These are phyloP conservation scores for Sebastes matsubarae DNA, from an alignment of 2,797 vertebrate genomes.

Conservation along the genomic window DNA sequence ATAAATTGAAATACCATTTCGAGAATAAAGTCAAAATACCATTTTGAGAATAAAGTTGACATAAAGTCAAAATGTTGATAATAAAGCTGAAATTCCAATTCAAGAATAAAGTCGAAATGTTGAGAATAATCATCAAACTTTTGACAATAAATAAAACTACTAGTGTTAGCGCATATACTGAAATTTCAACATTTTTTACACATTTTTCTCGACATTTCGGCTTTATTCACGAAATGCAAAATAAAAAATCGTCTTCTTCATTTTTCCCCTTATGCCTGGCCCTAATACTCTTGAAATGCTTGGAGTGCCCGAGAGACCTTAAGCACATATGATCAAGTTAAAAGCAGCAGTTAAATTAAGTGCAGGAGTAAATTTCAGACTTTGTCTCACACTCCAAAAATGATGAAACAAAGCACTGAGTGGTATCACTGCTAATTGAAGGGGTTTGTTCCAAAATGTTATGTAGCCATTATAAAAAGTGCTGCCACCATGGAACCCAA, in stretches of 20 bases:
- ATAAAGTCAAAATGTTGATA: background rate
- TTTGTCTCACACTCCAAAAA: conserved; percentile 1
- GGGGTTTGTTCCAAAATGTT: conserved; percentile 3
- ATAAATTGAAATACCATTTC: background rate
- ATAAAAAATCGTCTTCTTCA: background rate
- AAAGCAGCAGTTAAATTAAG: background rate
- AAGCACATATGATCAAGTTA: background rate
- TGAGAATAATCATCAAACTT: background rate
- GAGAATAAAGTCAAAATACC: background rate
- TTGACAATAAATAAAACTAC: background rate
- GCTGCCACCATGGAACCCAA: background rate
- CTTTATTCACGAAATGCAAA: background rate
- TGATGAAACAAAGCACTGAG: conserved; percentile 8
- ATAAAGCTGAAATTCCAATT: background rate
- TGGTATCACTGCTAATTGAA: conserved; percentile 25
- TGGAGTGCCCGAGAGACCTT: background rate
- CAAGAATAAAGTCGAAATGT: fast-evolving
- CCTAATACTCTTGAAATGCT: background rate
- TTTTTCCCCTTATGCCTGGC: background rate
- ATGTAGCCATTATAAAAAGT: conserved; percentile 1
- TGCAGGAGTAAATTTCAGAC: background rate
- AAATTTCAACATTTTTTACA: background rate
- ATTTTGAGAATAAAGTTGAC: background rate
- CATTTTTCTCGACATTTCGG: background rate
- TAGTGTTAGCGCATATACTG: background rate